Evolutionary conservation across 2,888 invertebrate species (phyloP).

Genomic region (Creontiades dilutus): DNA sequence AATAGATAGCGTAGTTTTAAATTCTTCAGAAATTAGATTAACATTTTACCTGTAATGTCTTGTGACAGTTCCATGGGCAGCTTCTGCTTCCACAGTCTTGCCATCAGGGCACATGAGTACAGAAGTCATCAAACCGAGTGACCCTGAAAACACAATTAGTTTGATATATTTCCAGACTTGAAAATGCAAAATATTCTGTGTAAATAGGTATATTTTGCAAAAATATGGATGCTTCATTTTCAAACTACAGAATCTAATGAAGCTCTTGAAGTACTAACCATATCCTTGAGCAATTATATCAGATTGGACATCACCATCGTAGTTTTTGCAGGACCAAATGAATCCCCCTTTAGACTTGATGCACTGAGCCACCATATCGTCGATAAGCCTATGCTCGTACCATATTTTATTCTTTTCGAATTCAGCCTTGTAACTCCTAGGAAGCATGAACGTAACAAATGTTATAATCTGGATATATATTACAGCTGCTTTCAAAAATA

Average conservation of each 20-base stretch:
- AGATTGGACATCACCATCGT: slow-evolving; percentile 94
- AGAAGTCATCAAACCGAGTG: slow-evolving; percentile 90
- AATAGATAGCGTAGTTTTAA: too few relatives aligned
- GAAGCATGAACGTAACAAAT: background rate
- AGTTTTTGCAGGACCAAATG: slow-evolving; percentile 96
- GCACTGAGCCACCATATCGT: slow-evolving; percentile 94
- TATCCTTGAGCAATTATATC: slow-evolving; percentile 89
- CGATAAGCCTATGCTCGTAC: slow-evolving; percentile 95
- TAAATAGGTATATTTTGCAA: too few relatives aligned
- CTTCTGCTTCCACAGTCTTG: slow-evolving; percentile 93
- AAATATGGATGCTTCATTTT: too few relatives aligned
- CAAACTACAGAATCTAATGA: too few relatives aligned
- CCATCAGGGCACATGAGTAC: slow-evolving; percentile 93
- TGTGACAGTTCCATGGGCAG: slow-evolving; percentile 95
- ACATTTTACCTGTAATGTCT: slow-evolving; percentile 85
- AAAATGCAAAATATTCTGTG: too few relatives aligned
- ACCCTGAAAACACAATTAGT: too few relatives aligned
- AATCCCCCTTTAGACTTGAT: slow-evolving; percentile 91
- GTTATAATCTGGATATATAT: too few relatives aligned
- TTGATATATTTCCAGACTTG: too few relatives aligned
- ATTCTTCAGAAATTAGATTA: too few relatives aligned
- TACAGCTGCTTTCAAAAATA: too few relatives aligned
- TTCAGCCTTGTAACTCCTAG: slow-evolving; percentile 85
- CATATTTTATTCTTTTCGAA: slow-evolving; percentile 89
- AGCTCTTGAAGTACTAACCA: slow-evolving; percentile 78